Base-by-base conservation (phyloP, 2,797 vertebrate species). In the Peromyscus melanophrys region DNA sequence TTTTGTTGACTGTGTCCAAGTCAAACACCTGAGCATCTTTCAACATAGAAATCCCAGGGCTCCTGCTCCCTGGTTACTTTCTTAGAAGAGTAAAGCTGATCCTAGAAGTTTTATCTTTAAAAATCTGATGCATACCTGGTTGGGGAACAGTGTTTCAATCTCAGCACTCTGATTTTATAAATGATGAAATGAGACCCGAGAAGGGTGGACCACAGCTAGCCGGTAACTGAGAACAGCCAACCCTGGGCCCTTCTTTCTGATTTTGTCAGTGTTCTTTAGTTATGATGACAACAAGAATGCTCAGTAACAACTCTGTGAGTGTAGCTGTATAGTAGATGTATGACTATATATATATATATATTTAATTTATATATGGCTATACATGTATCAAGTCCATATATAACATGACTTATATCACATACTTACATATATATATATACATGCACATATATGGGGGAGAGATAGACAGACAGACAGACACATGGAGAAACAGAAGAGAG, bases 1-100 rank as follows among this genome's bases (percentile, higher is more conserved):
- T 89, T 57, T 46, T 94, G 31, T 96, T 88, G 85, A 92, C 43
- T 63, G 37, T 55, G 34, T 96, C 52, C 78, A 77, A 89, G 92
- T 71, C 88, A 34, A 80, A 89, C 43, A 93, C 40, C 52, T 9
- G 75, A 94, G n/a, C 46, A 69, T 81, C 86, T 94, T 95, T 94
- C 89, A 86, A 82, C 73, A 43, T 13, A 76, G 17, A 49, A 7
- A 61, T 46, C 40, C 82, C 59, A 65, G 34, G n/a, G 92, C 34
- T 57, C n/a, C 49, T 16, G 12, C 3, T 52, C 40, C 13, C 49
- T 37, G 69, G 63, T 9, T 89, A 80, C 76, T 95, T 87, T n/a
- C 52, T 88, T 85, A 82, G 76, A 85, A 63, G 23, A 49, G 52
- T 43, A 14, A 61, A 14, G 55, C 43, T 46, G 43, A 23, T 71